Base-by-base conservation (phyloP, 2,888 invertebrate genomes). In the Sthenelais limicola region DNA sequence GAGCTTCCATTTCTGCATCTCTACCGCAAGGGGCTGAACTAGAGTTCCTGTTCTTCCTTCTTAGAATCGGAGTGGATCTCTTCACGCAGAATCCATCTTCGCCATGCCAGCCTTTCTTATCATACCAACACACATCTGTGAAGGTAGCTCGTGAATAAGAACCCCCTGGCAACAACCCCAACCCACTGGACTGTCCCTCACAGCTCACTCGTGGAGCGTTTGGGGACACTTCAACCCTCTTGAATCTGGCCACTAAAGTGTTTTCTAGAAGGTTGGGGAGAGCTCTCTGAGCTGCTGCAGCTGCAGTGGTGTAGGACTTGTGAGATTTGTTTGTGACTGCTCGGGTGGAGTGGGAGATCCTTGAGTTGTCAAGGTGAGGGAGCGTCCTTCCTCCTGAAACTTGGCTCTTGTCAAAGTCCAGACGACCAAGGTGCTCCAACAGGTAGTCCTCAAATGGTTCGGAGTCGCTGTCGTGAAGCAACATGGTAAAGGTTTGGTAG, bases 391-490 rank as follows among this genome's bases (percentile, higher is more conserved):
- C 24, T 3, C 21, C 35, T 9, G 38, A 38, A 12, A 7, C 18
- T 15, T 35, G 35, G 24, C 38, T 24, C 38, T 35, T 21, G 38
- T 62, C 24, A 24, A 24, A 28, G 7, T 62, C 62, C 1, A 62
- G 35, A 35, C 43, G 62, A 35, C 43, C 38, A 24, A 62, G 38
- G 35, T 62, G 35, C 38, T 35, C 35, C 38, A 62, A 43, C 62
- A 62, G 62, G 62, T 62, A 62, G 24, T 62, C 38, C 18, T 62
- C 62, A 43, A 62, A 62, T 24, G 35, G 62, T 4, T 62, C 38
- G 15, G 43, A 26, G 24, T 62, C 62, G 15, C 35, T 38, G 24
- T 62, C 62, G 62, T 62, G 62, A 3, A 62, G 62, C 18, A 62
- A 35, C 62, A 62, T 62, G 12, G 12, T 51, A n/a, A n/a, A n/a